A percentile compares a stretch with the other conserved stretches of the same genome.
phyloP scores from a whole-genome alignment of 2,888 invertebrate genomes.

The Himalopsyche kuldschensis region DNA sequence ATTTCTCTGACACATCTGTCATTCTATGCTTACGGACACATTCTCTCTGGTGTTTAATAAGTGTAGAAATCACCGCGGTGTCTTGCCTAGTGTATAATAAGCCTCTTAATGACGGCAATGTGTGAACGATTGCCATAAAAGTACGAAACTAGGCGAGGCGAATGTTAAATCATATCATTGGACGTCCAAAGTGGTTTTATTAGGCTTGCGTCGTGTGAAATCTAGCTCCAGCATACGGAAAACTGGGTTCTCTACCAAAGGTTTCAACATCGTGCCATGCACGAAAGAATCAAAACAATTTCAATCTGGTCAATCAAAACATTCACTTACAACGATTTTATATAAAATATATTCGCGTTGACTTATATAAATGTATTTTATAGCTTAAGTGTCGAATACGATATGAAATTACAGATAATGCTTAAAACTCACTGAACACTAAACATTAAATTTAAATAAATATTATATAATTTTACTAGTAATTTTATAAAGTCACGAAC shows the following conservation, averaged over 20 bases:
- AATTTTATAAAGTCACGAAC: no score
- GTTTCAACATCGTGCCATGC: no score
- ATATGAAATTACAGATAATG: no score
- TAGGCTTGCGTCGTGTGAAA: not conserved
- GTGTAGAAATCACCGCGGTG: not conserved
- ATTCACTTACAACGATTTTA: no score
- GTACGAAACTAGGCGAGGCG: not conserved
- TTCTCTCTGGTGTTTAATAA: not conserved
- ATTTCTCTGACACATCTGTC: not conserved
- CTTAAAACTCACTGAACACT: no score
- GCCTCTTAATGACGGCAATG: not conserved
- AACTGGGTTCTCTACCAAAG: not conserved
- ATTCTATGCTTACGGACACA: not conserved
- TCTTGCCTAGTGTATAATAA: not conserved
- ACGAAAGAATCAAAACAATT: no score
- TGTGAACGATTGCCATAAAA: slow-evolving; percentile 7
- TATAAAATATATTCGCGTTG: no score
- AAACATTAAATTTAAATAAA: no score
- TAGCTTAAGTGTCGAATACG: no score
- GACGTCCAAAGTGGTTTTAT: slow-evolving; percentile 6
- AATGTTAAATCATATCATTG: slow-evolving; percentile 9
- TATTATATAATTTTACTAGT: no score
- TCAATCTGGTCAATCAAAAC: no score
- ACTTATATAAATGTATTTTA: no score
- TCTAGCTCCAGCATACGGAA: not conserved